Percentiles rank a stretch among this genome's conserved stretches.
phyloP scores from a whole-genome alignment of 1,140 invertebrate species.

The Aporrectodea caliginosa region DNA sequence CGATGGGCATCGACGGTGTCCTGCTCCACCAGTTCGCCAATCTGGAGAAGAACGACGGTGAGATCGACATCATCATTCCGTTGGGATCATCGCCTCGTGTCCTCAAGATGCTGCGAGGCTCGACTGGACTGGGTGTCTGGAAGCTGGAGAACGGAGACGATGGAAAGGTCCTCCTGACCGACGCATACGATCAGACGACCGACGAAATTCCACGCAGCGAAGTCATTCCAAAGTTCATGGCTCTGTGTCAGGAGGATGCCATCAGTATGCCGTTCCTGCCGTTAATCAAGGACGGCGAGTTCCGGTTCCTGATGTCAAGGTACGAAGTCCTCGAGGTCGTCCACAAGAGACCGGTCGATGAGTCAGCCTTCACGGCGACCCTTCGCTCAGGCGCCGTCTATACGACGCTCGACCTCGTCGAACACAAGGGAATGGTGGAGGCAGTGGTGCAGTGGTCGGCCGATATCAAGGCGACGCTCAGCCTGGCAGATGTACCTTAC shows the following conservation, averaged over 20 bases:
- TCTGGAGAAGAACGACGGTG: slow-evolving; percentile 22
- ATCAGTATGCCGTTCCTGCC: slow-evolving; percentile 35
- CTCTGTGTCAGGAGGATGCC: slow-evolving; percentile 31
- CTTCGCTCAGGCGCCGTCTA: slow-evolving; percentile 32
- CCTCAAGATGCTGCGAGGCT: slow-evolving; percentile 34
- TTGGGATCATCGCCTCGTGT: slow-evolving; percentile 23
- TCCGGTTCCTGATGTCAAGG: slow-evolving; percentile 32
- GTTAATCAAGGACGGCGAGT: slow-evolving; percentile 34
- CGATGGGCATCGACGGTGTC: slow-evolving; percentile 29
- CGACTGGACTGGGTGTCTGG: slow-evolving; percentile 34
- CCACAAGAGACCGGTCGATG: slow-evolving; percentile 34
- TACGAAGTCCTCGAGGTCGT: slow-evolving; percentile 29
- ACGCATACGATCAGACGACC: slow-evolving; percentile 29
- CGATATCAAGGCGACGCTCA: slow-evolving; percentile 31
- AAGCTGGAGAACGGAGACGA: slow-evolving; percentile 32
- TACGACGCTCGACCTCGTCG: slow-evolving; percentile 26
- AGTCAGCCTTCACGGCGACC: slow-evolving; percentile 32
- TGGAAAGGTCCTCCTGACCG: slow-evolving; percentile 24
- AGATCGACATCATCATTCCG: slow-evolving; percentile 33
- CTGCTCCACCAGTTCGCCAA: slow-evolving; percentile 24
- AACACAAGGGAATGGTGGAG: slow-evolving; percentile 29
- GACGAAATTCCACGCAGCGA: slow-evolving; percentile 23
- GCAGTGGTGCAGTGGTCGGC: slow-evolving; percentile 29
- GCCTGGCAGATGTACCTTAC: slow-evolving; percentile 31
- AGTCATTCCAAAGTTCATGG: slow-evolving; percentile 26